phyloP scores from a whole-genome alignment of 2,113 vertebrate species.

The Hydropotes inermis region DNA sequence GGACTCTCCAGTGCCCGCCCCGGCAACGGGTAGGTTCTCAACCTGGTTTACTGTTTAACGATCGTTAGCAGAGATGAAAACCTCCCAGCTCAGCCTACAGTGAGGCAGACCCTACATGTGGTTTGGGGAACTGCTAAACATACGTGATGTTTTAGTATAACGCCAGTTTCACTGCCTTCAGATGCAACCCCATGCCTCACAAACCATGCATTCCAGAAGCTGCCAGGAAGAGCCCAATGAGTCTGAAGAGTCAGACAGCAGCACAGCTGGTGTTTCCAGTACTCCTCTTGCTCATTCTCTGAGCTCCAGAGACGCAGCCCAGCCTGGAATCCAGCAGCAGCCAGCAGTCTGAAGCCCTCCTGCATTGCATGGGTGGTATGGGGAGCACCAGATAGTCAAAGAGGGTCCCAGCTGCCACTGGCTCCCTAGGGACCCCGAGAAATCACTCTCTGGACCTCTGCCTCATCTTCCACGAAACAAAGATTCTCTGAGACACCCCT shows the following conservation, averaged over 20 bases:
- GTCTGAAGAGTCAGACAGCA: background rate
- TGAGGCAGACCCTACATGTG: constrained; percentile 60
- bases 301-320: background rate
- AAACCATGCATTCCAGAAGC: constrained; percentile 45
- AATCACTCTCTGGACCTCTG: background rate
- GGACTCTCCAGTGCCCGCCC: background rate
- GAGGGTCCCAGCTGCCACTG: background rate
- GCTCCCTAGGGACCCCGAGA: background rate
- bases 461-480: background rate
- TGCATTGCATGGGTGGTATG: accelerated
- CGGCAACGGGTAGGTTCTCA: constrained; percentile 39
- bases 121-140: constrained; percentile 40
- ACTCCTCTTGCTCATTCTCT: background rate
- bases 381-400: background rate
- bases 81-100: constrained; percentile 29
- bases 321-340: background rate
- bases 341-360: background rate
- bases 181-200: background rate
- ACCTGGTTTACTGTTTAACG: constrained; percentile 53
- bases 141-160: background rate
- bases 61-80: constrained; percentile 28
- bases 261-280: constrained; percentile 36
- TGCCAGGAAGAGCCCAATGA: constrained; percentile 12
- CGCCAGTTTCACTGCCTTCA: background rate
- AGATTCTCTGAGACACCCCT: background rate